Evolutionary conservation across 2,113 vertebrate species (phyloP).

Genomic region (Agapornis roseicollis): DNA sequence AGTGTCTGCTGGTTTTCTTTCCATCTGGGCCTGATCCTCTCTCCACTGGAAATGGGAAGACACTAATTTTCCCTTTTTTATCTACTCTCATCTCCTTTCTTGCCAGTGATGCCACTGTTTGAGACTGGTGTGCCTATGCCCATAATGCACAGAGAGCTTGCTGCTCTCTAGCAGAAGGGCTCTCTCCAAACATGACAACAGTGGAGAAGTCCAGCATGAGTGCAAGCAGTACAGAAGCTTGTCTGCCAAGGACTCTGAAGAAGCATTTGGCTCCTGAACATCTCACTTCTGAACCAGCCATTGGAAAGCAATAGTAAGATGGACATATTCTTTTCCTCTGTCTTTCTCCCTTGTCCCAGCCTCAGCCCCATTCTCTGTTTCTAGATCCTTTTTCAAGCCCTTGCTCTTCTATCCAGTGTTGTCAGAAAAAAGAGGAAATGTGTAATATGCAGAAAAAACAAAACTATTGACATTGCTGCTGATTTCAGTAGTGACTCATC

Average conservation of each 20-base stretch:
- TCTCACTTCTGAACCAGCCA: not conserved
- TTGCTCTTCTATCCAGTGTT: not conserved
- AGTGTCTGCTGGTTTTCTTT: not conserved
- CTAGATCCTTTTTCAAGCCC: not conserved
- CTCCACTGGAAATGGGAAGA: not conserved
- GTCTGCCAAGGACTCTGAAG: not conserved
- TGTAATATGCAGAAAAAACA: not conserved
- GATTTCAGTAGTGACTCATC: conserved; percentile 40
- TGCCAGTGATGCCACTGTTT: not conserved
- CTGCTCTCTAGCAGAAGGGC: not conserved
- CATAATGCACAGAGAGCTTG: not conserved
- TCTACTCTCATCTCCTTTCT: not conserved
- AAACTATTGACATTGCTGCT: not conserved
- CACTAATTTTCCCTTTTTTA: not conserved
- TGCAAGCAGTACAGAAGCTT: not conserved
- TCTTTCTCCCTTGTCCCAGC: not conserved
- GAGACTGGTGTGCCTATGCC: not conserved
- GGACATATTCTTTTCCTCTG: not conserved
- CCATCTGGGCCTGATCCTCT: not conserved
- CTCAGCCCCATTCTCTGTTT: not conserved
- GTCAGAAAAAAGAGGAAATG: not conserved
- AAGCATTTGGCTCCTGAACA: not conserved
- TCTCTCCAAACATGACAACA: not conserved
- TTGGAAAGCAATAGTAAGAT: not conserved
- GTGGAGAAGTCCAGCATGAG: not conserved